These are phyloP conservation scores for Scaptodrosophila lebanonensis DNA, from an alignment of 1,140 invertebrate genomes.

Conservation along the genomic window DNA sequence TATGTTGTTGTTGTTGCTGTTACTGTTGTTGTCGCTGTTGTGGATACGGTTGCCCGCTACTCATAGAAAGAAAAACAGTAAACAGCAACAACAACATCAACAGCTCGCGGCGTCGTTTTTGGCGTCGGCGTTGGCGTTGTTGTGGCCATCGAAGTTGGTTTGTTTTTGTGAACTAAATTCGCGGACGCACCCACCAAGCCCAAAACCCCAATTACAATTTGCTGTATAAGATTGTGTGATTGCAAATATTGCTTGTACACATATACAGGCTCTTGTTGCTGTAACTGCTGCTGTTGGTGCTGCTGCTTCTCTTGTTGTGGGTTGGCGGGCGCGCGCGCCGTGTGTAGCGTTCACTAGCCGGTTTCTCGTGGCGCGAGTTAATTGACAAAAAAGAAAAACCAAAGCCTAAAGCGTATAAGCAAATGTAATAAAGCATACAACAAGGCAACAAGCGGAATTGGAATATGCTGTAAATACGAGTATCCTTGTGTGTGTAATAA, in stretches of 20 bases:
- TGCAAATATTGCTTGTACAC: not conserved
- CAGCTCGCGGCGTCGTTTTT: slow-evolving; percentile 10
- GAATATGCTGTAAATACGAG: not conserved
- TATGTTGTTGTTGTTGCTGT: slow-evolving; percentile 3
- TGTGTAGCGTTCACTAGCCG: slow-evolving; percentile 46
- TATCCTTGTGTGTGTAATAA: slow-evolving; percentile 6
- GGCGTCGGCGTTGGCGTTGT: slow-evolving; percentile 24
- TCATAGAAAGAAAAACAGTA: slow-evolving; percentile 7
- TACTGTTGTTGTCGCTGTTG: slow-evolving; percentile 1
- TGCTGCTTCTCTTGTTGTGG: slow-evolving; percentile 8
- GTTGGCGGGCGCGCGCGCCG: slow-evolving; percentile 27
- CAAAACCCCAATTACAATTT: slow-evolving; percentile 24
- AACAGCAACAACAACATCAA: slow-evolving; percentile 20
- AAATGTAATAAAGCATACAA: slow-evolving; percentile 36
- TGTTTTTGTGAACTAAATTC: slow-evolving; percentile 38
- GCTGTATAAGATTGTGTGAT: slow-evolving; percentile 5
- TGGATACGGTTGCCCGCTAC: slow-evolving; percentile 18
- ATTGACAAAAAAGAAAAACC: slow-evolving; percentile 51
- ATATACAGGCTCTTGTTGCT: slow-evolving; percentile 9
- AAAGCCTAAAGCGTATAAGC: slow-evolving; percentile 26
- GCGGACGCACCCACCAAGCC: slow-evolving; percentile 64
- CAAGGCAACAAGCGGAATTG: slow-evolving; percentile 9
- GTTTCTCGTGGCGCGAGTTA: slow-evolving; percentile 51
- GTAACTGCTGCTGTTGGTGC: slow-evolving; percentile 4
- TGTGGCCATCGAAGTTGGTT: slow-evolving; percentile 8